These are phyloP conservation scores for Nephrotoma flavescens DNA, from an alignment of 2,888 invertebrate genomes.

Conservation along the genomic window DNA sequence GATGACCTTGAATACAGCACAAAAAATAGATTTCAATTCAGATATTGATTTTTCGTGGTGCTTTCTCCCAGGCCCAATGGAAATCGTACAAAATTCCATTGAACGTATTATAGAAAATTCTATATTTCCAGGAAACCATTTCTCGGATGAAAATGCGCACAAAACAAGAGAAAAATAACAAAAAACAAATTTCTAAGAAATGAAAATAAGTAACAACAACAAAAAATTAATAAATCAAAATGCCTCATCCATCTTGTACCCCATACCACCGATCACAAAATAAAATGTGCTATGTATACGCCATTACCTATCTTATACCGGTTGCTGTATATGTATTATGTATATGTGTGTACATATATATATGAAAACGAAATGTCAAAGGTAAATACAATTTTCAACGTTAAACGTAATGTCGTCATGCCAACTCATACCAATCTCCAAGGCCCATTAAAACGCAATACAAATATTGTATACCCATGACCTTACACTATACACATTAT, in stretches of 20 bases:
- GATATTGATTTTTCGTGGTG: neutral
- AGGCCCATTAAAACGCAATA: neutral
- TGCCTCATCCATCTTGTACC: neutral
- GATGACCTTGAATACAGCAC: no score
- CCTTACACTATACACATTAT: neutral
- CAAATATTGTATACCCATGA: neutral
- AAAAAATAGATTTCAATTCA: neutral
- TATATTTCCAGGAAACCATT: neutral
- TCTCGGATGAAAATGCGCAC: neutral
- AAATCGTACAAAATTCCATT: neutral
- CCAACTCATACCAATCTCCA: neutral
- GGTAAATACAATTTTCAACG: neutral
- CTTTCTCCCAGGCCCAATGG: neutral
- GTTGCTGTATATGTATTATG: neutral
- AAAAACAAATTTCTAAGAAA: neutral
- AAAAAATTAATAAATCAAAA: neutral
- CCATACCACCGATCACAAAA: neutral
- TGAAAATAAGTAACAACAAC: neutral
- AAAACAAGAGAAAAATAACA: neutral
- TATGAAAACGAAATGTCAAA: neutral
- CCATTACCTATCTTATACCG: no score
- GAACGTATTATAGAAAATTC: neutral
- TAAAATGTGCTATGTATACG: no score
- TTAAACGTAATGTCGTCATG: neutral
- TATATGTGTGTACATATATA: neutral